Percentiles rank a stretch among this genome's conserved stretches.
phyloP scores from a whole-genome alignment of 2,113 vertebrate species.

The Peromyscus leucopus region DNA sequence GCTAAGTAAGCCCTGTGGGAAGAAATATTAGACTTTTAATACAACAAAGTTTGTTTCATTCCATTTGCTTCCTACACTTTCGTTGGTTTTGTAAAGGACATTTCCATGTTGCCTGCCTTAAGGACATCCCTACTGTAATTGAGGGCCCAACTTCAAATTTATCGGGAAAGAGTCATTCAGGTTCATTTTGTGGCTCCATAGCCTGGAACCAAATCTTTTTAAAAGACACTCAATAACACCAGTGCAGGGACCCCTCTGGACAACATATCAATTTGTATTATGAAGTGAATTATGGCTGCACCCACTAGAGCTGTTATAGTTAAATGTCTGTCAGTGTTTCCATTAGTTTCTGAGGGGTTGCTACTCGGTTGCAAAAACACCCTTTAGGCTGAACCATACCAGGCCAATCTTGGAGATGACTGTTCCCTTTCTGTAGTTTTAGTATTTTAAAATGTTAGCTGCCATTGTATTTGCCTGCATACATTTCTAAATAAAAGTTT shows the following conservation, averaged over 20 bases:
- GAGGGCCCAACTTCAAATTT: slow-evolving; percentile 53
- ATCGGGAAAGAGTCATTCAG: slow-evolving; percentile 52
- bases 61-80: slow-evolving; percentile 25
- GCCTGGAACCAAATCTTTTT: slow-evolving; percentile 78
- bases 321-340: slow-evolving; percentile 81
- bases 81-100: slow-evolving; percentile 42
- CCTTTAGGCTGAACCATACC: slow-evolving; percentile 63
- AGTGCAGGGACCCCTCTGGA: slow-evolving; percentile 72
- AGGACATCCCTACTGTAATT: slow-evolving; percentile 38
- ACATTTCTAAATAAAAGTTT: neutral
- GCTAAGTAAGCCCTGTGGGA: slow-evolving; percentile 22
- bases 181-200: slow-evolving; percentile 66
- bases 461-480: neutral
- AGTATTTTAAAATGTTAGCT: slow-evolving; percentile 22
- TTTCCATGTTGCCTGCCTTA: slow-evolving; percentile 17
- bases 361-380: slow-evolving; percentile 70
- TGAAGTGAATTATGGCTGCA: slow-evolving; percentile 75
- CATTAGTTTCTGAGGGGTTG: slow-evolving; percentile 71
- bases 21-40: slow-evolving; percentile 58
- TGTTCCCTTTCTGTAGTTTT: neutral
- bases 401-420: slow-evolving; percentile 11
- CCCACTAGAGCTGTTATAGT: slow-evolving; percentile 76
- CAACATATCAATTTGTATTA: slow-evolving; percentile 81
- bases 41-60: slow-evolving; percentile 44
- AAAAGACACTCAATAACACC: slow-evolving; percentile 72